A percentile compares a stretch with the other conserved stretches of the same genome.
Evolutionary conservation across 2,888 invertebrate genomes (phyloP).

Genomic region (Coelopa pilipes): DNA sequence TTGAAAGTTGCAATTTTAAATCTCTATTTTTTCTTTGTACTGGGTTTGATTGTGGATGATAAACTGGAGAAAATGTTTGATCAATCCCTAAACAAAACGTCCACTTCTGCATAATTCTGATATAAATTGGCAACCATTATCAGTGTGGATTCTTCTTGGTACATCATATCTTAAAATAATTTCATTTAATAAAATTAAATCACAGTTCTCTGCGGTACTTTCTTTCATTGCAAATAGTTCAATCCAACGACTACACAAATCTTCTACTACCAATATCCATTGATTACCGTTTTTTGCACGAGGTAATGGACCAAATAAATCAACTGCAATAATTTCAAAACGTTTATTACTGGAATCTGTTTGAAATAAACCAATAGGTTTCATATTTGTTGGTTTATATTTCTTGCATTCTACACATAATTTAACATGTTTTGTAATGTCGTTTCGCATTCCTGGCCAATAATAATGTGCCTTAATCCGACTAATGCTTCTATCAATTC

Average conservation of each 20-base stretch:
- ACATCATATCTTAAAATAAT: constrained; percentile 49
- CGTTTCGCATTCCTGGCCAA: constrained; percentile 34
- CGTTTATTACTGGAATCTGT: constrained; percentile 12
- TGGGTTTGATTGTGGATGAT: constrained; percentile 43
- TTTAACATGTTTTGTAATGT: constrained; percentile 30
- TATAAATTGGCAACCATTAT: constrained; percentile 61
- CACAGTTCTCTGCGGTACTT: constrained; percentile 35
- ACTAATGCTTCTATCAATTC: constrained; percentile 25
- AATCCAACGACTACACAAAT: constrained; percentile 34
- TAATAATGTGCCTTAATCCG: constrained; percentile 31
- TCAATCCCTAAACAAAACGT: constrained; percentile 34
- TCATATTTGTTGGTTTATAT: constrained; percentile 36
- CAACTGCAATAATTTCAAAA: constrained; percentile 16
- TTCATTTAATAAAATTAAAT: constrained; percentile 35
- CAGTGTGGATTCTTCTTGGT: constrained; percentile 54
- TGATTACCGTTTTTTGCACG: constrained; percentile 1
- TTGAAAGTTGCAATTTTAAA: constrained; percentile 16
- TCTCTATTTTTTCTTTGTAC: constrained; percentile 17
- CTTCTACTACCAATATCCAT: constrained; percentile 22
- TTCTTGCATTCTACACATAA: constrained; percentile 21
- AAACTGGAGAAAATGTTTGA: constrained; percentile 41
- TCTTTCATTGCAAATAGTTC: constrained; percentile 35
- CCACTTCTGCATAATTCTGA: constrained; percentile 11
- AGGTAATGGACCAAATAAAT: constrained; percentile 9
- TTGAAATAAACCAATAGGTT: constrained; percentile 31